Conservation (phyloP, 2,797 vertebrate species). For the Rhinella marina region DNA sequence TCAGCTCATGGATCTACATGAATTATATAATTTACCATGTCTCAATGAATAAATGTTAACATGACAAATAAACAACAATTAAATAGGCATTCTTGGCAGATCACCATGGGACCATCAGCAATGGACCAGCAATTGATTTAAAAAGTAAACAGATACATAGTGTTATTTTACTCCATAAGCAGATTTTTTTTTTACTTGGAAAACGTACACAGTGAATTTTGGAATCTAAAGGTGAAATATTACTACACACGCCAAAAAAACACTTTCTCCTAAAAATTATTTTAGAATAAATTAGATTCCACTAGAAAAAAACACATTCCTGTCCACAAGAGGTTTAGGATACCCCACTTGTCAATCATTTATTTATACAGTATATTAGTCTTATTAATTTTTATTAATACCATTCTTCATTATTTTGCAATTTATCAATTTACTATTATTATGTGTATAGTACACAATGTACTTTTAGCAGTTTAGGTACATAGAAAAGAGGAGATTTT, state of each 20-base stretch:
- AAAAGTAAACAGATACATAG: too few relatives aligned
- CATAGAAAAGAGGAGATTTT: slow-evolving; percentile 11
- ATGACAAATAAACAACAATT: too few relatives aligned
- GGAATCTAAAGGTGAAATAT: neutral
- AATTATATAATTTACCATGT: too few relatives aligned
- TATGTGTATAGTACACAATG: neutral
- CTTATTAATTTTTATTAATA: neutral
- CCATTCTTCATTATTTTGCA: neutral
- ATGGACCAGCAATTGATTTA: too few relatives aligned
- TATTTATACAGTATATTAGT: neutral
- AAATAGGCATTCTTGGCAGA: too few relatives aligned
- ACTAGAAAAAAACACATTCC: neutral
- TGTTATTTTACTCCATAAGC: too few relatives aligned
- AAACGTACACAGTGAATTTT: neutral
- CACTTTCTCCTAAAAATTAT: neutral
- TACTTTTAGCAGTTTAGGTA: neutral
- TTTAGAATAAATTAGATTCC: neutral
- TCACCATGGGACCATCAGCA: too few relatives aligned
- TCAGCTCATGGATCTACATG: too few relatives aligned
- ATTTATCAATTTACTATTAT: neutral
- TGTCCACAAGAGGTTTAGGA: neutral
- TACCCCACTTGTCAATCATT: neutral
- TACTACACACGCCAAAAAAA: neutral
- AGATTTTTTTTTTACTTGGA: neutral
- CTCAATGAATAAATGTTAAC: too few relatives aligned